Base-by-base conservation (phyloP, 2,113 vertebrate species). In the Vireo altiloquus region DNA sequence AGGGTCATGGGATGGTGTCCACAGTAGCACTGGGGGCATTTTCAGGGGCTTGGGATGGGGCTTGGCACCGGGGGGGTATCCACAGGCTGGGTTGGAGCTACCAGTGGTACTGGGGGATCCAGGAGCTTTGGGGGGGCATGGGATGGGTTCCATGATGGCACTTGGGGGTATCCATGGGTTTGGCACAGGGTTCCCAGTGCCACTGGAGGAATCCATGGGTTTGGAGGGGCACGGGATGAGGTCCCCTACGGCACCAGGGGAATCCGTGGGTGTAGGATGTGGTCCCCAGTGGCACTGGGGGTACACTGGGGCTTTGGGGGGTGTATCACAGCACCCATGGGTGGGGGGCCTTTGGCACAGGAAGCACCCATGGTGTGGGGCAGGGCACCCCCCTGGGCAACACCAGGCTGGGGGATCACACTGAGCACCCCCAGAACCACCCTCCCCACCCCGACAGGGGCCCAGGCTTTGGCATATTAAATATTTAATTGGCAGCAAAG, bases 401-500 rank as follows among this genome's bases (percentile, higher is more conserved):
- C 14, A 63, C 4, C 18, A 86, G 27, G 3, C 25, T 16, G 42
- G 31, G 28, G n/a, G 15, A 40, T 30, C 31, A 13, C 18, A 13
- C 5, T 13, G 3, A 66, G 40, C 25, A 56, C 22, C 9, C 61
- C 37, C n/a, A 59, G 35, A 2, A 24, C 24, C 0, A 0, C 23
- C 42, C 57, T n/a, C 15, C 23, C 37, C 33, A 31, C 8, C 59
- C 49, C 3, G 0, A 61, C 7, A 79, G 56, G 37, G 61, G n/a
- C 39, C 25, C 31, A 81, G 54, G 35, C 54, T 5, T 40, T 33
- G 65, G 78, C 89, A 42, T 69, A 92, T 87, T 87, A 81, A 95
- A 89, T 87, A 90, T 96, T 96, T 96, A 96, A 95, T 96, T 90
- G 82, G 82, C 24, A 18, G 82, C 77, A 92, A 79, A 50, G 53